Evolutionary conservation across 1,140 invertebrate genomes (phyloP), one percentile per base, ranked within the genome.

Genomic region (Drosophila ambigua): DNA sequence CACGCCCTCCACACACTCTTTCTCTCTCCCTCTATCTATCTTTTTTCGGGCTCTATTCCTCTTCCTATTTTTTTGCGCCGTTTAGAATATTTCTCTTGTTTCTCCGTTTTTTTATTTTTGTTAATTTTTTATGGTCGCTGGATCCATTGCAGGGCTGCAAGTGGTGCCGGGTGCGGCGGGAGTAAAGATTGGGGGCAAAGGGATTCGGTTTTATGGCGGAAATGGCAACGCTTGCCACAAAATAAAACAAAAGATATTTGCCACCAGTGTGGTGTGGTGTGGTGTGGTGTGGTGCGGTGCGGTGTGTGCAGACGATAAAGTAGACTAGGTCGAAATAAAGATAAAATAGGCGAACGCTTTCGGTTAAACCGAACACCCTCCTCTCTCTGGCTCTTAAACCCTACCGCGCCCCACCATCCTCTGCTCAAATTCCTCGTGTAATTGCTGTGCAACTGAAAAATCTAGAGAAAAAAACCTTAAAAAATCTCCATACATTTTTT

Each of bases 321-420:
- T 84, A 81, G 81, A 84, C 81, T 84, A 84, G 81, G 81, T 84
- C 81, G 81, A 84, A 84, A 83, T 83, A 83, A 83, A 79, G 79
- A 83, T 82, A 82, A 82, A 82, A 83, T 73, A 67, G 79, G 75
- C 64, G 62, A 82, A 63, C 81, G 77, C 60, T 84, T 84, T 81
- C 66, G 54, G 35, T 39, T 39, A 39, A 39, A 39, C 35, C 31
- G 4, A 26, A 46, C 16, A 35, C 16, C n/a, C 24, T 7, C 26
- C 26, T 28, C 26, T 28, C 26, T 9, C 31, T 31, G 31, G 31
- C 31, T 9, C 31, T 31, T 39, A 4, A 28, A 46, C 43, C 48
- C 48, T 15, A 8, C 28, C 13, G 8, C 24, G 8, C 24, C 20
- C 1, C 20, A 1, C n/a, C n/a, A 2, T 13, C 11, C 35, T 11